These are phyloP conservation scores for Drosophila setosimentum DNA, from an alignment of 2,888 invertebrate genomes.

Conservation along the genomic window DNA sequence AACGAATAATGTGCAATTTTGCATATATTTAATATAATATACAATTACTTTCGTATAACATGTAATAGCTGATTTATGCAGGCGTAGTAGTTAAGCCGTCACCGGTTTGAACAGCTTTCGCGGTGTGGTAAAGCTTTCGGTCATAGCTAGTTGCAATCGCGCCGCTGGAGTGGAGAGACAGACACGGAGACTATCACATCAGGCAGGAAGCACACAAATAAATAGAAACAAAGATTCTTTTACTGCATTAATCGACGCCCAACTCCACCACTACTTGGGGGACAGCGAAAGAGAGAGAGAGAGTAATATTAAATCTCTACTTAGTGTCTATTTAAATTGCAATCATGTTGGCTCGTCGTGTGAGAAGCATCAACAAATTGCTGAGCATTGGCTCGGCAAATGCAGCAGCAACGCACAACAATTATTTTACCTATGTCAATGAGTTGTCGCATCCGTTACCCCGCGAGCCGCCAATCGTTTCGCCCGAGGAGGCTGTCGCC, in stretches of 20 bases:
- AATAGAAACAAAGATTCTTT: slow-evolving; percentile 4
- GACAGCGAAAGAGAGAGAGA: slow-evolving; percentile 5
- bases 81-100: background rate
- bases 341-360: slow-evolving; percentile 61
- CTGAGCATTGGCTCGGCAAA: slow-evolving; percentile 52
- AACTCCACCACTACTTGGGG: background rate
- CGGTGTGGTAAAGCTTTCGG: slow-evolving; percentile 29
- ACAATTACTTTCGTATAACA: background rate
- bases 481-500: slow-evolving; percentile 92
- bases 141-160: slow-evolving; percentile 45
- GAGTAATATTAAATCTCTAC: background rate
- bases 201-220: background rate
- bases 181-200: slow-evolving; percentile 8
- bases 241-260: background rate
- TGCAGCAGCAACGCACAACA: slow-evolving; percentile 68
- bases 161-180: slow-evolving; percentile 44
- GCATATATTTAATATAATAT: background rate
- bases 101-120: slow-evolving; percentile 34
- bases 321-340: background rate
- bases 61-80: background rate
- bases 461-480: slow-evolving; percentile 90
- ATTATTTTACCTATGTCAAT: slow-evolving; percentile 91
- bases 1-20: background rate
- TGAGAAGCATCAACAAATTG: slow-evolving; percentile 44
- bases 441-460: slow-evolving; percentile 93